Base-by-base conservation (phyloP, 2,888 invertebrate species). In the Acronicta aceris region DNA sequence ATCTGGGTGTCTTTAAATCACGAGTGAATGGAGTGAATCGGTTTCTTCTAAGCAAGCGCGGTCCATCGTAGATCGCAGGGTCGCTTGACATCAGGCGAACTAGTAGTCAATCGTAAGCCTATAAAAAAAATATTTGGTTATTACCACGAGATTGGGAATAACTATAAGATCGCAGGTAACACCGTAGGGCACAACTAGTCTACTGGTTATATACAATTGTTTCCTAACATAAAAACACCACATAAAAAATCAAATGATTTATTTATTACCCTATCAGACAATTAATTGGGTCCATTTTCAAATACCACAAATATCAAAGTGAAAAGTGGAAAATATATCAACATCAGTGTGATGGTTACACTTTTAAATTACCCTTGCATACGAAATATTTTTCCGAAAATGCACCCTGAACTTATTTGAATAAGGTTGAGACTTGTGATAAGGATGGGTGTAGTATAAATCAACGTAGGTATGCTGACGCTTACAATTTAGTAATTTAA, bases 401-500 rank as follows among this genome's bases (percentile, higher is more conserved):
- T 68, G 15, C 7, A 51, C 57, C 36, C 50, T 70, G 66, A 16
- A 0, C 0, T 3, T 27, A 21, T 45, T 7, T 0, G 0, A 0
- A 3, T 56, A 78, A 61, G 69, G 72, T 70, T 58, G 40, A 68
- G 10, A 53, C 15, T 78, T 49, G 66, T 33, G 12, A 40, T 17
- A 60, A 49, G 21, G 25, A 52, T 53, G 43, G 47, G 13, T 43
- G 40, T 27, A 10, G 60, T 45, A 86, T 89, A 89, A 90, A 90
- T 90, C 89, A 89, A 86, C 78, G 72, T 81, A 81, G 83, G 85
- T 82, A 86, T 85, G 84, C 81, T 83, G 84, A 88, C 86, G 85
- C 83, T 86, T 84, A 89, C 89, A 87, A 89, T 89, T 90, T 90
- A 86, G 88, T 85, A 89, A 90, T 90, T 90, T 90, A 85, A 85